These are phyloP conservation scores for Sphaerophoria taeniata DNA, from an alignment of 2,888 invertebrate species.

Conservation along the genomic window DNA sequence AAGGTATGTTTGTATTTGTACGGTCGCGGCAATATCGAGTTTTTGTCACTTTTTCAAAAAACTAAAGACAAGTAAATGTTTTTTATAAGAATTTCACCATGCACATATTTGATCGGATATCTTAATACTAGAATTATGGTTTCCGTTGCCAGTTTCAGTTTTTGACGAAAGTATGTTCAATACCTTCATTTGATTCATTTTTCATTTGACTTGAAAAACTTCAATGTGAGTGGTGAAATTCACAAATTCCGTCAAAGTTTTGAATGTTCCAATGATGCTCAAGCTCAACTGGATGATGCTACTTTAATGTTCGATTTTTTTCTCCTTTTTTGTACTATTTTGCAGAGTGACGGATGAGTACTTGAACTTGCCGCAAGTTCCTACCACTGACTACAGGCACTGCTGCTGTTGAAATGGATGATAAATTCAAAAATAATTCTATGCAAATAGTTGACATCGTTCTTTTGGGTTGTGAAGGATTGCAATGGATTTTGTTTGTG, in stretches of 20 bases:
- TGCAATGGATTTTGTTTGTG: conserved; percentile 43
- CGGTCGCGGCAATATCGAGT: conserved; percentile 35
- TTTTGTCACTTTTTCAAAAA: conserved; percentile 47
- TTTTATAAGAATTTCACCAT: conserved; percentile 10
- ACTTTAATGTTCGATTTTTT: conserved; percentile 45
- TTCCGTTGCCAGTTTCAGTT: too few species aligned
- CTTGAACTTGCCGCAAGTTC: conserved; percentile 61
- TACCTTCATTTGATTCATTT: too few species aligned
- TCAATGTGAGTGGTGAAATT: not conserved
- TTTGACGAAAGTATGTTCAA: too few species aligned
- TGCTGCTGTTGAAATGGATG: conserved; percentile 29
- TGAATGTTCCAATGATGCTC: too few species aligned
- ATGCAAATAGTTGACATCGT: conserved; percentile 47
- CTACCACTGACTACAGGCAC: not conserved
- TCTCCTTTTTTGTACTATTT: not conserved
- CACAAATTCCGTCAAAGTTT: not conserved
- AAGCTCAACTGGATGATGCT: conserved; percentile 17
- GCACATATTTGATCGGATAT: too few species aligned
- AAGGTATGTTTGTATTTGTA: not conserved
- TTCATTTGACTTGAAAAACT: too few species aligned
- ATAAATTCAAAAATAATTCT: conserved; percentile 54
- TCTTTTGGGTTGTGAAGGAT: conserved; percentile 33
- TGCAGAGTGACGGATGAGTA: conserved; percentile 45
- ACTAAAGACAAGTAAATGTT: not conserved
- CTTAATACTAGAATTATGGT: too few species aligned